These are phyloP conservation scores for Hoplodrina blanda DNA, from an alignment of 2,888 invertebrate genomes.

Conservation along the genomic window DNA sequence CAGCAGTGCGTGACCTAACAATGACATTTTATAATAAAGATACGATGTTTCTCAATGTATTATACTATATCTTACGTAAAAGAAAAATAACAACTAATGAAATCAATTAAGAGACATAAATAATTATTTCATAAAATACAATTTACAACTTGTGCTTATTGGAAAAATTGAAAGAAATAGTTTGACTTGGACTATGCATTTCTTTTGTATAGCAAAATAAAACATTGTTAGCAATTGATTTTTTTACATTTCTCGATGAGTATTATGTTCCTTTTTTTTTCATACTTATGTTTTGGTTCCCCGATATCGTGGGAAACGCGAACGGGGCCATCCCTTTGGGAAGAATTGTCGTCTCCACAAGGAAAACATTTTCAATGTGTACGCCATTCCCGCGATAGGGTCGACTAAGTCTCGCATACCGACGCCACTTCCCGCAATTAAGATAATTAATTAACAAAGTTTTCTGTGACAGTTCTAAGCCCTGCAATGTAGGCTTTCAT, in stretches of 20 bases:
- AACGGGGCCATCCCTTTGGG: slow-evolving; percentile 10
- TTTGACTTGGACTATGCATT: too few species aligned
- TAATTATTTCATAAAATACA: too few species aligned
- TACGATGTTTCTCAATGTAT: not conserved
- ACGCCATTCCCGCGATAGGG: slow-evolving; percentile 40
- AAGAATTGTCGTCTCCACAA: slow-evolving; percentile 45
- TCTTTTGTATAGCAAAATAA: too few species aligned
- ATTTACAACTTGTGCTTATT: too few species aligned
- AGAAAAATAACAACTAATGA: not conserved
- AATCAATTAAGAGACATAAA: too few species aligned
- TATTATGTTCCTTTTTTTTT: too few species aligned
- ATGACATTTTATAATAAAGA: not conserved
- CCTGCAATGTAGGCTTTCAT: slow-evolving; percentile 36
- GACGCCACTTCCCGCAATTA: slow-evolving; percentile 60
- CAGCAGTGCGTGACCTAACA: not conserved
- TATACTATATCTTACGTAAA: not conserved
- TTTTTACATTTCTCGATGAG: too few species aligned
- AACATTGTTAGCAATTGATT: too few species aligned
- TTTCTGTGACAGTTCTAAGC: slow-evolving; percentile 53
- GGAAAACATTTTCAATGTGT: slow-evolving; percentile 61
- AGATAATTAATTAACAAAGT: slow-evolving; percentile 63
- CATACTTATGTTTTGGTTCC: not conserved
- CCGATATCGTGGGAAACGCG: slow-evolving; percentile 16
- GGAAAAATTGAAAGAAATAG: too few species aligned
- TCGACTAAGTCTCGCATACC: slow-evolving; percentile 51